Evolutionary conservation across 2,888 invertebrate genomes (phyloP).

Genomic region (Mactromeris polynyma): DNA sequence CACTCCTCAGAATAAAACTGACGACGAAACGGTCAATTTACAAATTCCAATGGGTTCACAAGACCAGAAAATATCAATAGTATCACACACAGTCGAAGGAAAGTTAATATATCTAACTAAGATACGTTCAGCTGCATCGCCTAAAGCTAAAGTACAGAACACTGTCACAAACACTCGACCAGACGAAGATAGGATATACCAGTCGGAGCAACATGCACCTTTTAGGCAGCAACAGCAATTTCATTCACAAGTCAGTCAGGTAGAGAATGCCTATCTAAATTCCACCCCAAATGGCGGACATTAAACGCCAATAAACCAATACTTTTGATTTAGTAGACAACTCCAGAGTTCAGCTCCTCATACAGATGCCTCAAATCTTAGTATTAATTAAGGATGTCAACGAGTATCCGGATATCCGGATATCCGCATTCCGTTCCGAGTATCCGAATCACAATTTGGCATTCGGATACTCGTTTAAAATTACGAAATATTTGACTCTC

Average conservation of each 20-base stretch:
- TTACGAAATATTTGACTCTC: too few species aligned
- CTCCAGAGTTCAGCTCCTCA: too few species aligned
- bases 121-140: neutral
- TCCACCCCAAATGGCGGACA: neutral
- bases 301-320: too few species aligned
- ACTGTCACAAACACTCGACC: neutral
- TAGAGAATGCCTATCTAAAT: neutral
- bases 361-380: too few species aligned
- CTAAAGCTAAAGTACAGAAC: neutral
- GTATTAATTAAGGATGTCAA: too few species aligned
- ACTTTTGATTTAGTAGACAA: too few species aligned
- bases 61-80: neutral
- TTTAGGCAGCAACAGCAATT: neutral
- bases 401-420: too few species aligned
- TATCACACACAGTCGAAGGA: neutral
- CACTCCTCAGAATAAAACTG: neutral
- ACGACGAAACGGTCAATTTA: neutral
- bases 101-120: neutral
- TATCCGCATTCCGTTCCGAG: too few species aligned
- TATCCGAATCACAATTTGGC: too few species aligned
- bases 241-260: neutral
- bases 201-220: neutral
- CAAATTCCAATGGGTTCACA: neutral
- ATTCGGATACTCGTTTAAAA: too few species aligned
- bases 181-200: too few species aligned